Conservation (phyloP, 2,888 invertebrate genomes). For the Drosophila merina region DNA sequence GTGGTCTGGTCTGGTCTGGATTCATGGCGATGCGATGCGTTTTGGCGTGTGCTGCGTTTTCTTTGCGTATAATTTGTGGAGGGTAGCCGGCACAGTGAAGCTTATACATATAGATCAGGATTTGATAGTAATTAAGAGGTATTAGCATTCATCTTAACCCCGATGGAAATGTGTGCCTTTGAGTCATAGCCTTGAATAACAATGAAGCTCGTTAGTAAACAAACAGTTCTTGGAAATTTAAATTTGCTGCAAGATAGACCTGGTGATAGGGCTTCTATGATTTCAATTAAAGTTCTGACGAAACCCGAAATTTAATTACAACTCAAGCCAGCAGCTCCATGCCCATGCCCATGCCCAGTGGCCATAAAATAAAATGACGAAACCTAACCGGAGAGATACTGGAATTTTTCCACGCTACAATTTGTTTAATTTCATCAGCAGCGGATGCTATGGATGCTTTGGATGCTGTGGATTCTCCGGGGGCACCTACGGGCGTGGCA, state of each 20-base stretch:
- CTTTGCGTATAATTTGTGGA: slow-evolving; percentile 17
- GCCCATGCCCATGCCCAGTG: slow-evolving; percentile 32
- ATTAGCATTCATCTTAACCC: no score
- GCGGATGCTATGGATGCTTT: no score
- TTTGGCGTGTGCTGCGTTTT: slow-evolving; percentile 21
- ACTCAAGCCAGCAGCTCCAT: background rate
- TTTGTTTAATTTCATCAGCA: slow-evolving; percentile 70
- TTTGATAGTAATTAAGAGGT: slow-evolving; percentile 29
- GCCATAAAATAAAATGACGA: slow-evolving; percentile 62
- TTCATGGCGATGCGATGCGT: background rate
- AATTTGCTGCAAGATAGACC: no score
- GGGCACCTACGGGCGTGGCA: background rate
- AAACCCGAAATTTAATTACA: no score
- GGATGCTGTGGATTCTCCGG: background rate
- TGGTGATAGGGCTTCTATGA: no score
- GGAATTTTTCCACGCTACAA: slow-evolving; percentile 71
- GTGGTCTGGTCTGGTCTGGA: background rate
- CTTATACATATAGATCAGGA: slow-evolving; percentile 24
- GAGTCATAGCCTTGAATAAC: slow-evolving; percentile 6
- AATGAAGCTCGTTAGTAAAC: background rate
- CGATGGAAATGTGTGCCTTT: background rate
- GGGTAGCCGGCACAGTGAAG: background rate
- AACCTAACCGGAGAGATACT: slow-evolving; percentile 26
- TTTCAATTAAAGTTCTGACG: background rate
- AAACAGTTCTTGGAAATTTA: background rate